phyloP scores from a whole-genome alignment of 92 coral and sea anemone genomes.

The Actinernus sp. region DNA sequence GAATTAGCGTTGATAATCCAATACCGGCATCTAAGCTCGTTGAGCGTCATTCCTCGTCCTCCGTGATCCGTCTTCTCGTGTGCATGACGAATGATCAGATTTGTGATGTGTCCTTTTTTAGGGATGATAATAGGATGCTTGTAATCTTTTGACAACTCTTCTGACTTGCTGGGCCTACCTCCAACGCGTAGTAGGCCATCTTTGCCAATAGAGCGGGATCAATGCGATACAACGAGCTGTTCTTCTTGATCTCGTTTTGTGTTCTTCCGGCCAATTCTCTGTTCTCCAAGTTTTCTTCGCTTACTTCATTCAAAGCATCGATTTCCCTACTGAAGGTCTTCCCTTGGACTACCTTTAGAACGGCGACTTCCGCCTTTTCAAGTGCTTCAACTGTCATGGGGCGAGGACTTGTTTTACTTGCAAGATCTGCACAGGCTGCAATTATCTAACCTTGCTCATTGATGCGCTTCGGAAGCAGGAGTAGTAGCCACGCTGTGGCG shows the following conservation, averaged over 20 bases:
- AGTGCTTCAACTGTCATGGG: neutral
- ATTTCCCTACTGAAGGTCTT: neutral
- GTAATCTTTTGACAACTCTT: neutral
- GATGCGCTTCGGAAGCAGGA: too few relatives aligned
- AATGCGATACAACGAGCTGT: neutral
- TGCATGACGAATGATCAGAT: constrained; percentile 23
- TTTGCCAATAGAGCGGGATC: neutral
- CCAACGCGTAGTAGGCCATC: constrained; percentile 11
- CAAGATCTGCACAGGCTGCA: too few relatives aligned
- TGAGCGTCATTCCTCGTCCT: constrained; percentile 26
- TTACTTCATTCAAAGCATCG: neutral
- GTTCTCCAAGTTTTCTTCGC: neutral
- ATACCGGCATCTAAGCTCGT: constrained; percentile 10
- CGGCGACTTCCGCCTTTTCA: neutral
- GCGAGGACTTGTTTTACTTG: too few relatives aligned
- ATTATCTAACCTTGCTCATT: too few relatives aligned
- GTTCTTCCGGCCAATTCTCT: neutral
- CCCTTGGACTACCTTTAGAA: neutral
- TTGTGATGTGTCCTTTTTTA: neutral
- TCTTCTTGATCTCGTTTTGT: too few relatives aligned
- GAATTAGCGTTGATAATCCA: constrained; percentile 40
- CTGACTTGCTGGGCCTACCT: too few relatives aligned
- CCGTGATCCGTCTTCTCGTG: constrained; percentile 26
- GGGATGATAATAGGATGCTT: neutral
- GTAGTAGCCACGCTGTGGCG: too few relatives aligned